phyloP scores from a whole-genome alignment of 1,140 invertebrate species.

The Mylabris phalerata region DNA sequence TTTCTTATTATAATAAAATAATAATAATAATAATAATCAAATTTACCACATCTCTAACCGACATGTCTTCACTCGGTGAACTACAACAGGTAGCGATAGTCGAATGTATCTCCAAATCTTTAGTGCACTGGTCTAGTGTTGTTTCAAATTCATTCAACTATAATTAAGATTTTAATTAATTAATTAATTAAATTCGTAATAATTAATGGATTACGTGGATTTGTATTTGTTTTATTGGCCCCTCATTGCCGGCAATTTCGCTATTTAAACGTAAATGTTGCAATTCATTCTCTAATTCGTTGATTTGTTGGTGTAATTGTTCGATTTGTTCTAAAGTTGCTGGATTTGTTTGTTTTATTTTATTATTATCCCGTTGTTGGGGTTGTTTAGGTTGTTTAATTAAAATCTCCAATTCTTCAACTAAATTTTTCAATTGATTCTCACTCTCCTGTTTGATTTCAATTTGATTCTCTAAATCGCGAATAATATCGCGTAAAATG shows the following conservation, averaged over 20 bases:
- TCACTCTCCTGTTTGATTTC: constrained; percentile 50
- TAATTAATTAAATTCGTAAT: constrained; percentile 4
- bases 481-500: constrained; percentile 66
- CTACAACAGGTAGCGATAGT: constrained; percentile 52
- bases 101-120: constrained; percentile 62
- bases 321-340: constrained; percentile 37
- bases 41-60: constrained; percentile 56
- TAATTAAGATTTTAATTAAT: constrained; percentile 19
- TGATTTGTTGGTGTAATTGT: constrained; percentile 48
- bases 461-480: constrained; percentile 64
- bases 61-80: constrained; percentile 73
- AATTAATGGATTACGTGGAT: constrained; percentile 31
- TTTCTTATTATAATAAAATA: neutral
- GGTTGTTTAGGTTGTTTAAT: constrained; percentile 34
- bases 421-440: constrained; percentile 43
- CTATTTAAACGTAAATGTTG: constrained; percentile 48
- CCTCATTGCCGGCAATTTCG: constrained; percentile 50
- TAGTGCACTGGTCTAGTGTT: constrained; percentile 57
- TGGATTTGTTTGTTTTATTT: constrained; percentile 48
- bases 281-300: constrained; percentile 51
- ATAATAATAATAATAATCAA: constrained; percentile 14
- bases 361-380: constrained; percentile 34
- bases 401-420: constrained; percentile 41
- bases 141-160: constrained; percentile 54
- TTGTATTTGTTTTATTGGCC: constrained; percentile 48